Conservation (phyloP, 2,888 invertebrate species). For the Hydrotaea diabolus region DNA sequence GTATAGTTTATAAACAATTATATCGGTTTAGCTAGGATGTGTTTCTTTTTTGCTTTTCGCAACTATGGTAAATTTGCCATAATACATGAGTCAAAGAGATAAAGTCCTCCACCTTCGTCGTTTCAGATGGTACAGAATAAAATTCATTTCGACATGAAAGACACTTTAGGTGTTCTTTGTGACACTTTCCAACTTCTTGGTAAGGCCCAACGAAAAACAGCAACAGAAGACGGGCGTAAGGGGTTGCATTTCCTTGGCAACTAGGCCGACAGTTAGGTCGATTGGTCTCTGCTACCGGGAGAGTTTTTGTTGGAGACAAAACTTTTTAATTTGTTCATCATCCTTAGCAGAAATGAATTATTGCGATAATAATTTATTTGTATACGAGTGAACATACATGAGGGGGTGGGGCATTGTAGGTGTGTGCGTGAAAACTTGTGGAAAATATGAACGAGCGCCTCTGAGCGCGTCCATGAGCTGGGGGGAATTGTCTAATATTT, state of each 20-base stretch:
- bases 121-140: not conserved
- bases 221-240: not conserved
- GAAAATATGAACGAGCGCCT: too few relatives aligned
- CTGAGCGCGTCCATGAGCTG: too few relatives aligned
- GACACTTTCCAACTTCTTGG: not conserved
- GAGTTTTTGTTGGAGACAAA: constrained; percentile 29
- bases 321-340: constrained; percentile 60
- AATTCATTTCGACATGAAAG: not conserved
- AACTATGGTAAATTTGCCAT: too few relatives aligned
- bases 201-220: not conserved
- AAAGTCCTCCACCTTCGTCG: too few relatives aligned
- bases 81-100: too few relatives aligned
- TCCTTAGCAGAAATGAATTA: constrained; percentile 51
- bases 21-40: too few relatives aligned
- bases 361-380: constrained; percentile 48
- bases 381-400: not conserved
- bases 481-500: constrained; percentile 14
- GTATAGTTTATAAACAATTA: too few relatives aligned
- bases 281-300: not conserved
- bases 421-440: too few relatives aligned
- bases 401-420: too few relatives aligned
- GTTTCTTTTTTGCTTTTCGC: too few relatives aligned
- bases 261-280: not conserved
- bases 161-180: not conserved
- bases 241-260: too few relatives aligned